These are phyloP conservation scores for Turdus rufiventris DNA, from an alignment of 2,113 vertebrate species.

Conservation along the genomic window DNA sequence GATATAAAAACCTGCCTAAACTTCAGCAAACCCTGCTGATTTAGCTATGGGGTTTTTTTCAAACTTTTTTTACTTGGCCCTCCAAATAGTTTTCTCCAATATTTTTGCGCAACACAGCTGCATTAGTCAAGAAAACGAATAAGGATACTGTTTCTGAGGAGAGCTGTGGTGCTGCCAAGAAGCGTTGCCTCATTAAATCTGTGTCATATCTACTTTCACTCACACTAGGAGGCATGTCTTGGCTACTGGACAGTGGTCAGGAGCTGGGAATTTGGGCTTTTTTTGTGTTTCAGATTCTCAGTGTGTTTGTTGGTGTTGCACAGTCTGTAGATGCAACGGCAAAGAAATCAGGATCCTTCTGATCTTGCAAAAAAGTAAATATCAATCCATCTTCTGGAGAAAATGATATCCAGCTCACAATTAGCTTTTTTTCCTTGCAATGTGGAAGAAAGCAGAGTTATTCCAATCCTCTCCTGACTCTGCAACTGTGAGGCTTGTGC, in stretches of 20 bases:
- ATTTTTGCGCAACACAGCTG: neutral
- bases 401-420: neutral
- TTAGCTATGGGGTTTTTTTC: neutral
- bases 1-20: neutral
- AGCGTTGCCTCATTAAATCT: neutral
- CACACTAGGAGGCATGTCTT: neutral
- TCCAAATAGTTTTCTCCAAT: neutral
- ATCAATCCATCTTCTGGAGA: neutral
- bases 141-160: neutral
- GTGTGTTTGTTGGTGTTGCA: fast-evolving
- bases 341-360: neutral
- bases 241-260: neutral
- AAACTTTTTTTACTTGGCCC: neutral
- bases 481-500: fast-evolving
- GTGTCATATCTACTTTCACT: neutral
- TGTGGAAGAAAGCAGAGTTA: neutral
- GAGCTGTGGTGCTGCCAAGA: neutral
- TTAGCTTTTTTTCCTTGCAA: neutral
- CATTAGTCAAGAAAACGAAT: neutral
- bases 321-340: fast-evolving
- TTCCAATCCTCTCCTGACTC: neutral
- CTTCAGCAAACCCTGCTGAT: neutral
- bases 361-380: neutral
- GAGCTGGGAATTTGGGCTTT: neutral
- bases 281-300: neutral